phyloP scores from a whole-genome alignment of 2,888 invertebrate species.

The Dendrolimus houi region DNA sequence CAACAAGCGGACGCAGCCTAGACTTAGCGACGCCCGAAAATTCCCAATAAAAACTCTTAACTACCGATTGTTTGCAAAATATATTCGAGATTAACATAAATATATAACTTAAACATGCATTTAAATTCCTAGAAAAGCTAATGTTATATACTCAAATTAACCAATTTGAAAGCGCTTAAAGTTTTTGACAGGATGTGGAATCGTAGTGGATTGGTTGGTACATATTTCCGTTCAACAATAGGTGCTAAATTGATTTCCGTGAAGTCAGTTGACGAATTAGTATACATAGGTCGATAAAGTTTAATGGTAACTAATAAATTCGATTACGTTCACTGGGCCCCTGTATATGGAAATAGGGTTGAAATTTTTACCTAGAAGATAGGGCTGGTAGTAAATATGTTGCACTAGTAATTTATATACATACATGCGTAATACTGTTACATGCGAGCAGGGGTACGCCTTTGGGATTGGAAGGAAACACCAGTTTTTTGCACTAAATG shows the following conservation, averaged over 20 bases:
- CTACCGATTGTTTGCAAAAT: neutral
- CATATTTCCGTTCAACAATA: conserved; percentile 17
- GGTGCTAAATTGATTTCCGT: conserved; percentile 14
- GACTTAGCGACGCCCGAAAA: neutral
- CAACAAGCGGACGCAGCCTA: neutral
- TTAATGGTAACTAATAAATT: conserved; percentile 27
- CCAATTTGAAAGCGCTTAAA: conserved; percentile 38
- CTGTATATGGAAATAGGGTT: neutral
- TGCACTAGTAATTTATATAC: too few relatives aligned
- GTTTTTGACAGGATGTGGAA: conserved; percentile 29
- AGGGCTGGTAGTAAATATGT: neutral
- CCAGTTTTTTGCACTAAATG: too few relatives aligned
- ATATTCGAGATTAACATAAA: neutral
- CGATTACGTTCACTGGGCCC: conserved; percentile 12
- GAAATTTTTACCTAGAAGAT: neutral
- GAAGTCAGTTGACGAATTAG: conserved; percentile 7
- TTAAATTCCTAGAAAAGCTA: conserved; percentile 5
- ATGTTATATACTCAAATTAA: conserved; percentile 26
- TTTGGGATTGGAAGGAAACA: too few relatives aligned
- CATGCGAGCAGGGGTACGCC: too few relatives aligned
- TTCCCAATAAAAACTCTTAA: neutral
- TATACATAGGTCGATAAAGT: conserved; percentile 30
- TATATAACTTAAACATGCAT: neutral
- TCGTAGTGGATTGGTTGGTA: conserved; percentile 26
- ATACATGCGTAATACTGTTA: too few relatives aligned